Percentiles rank a stretch among this genome's conserved stretches.
phyloP scores from a whole-genome alignment of 2,797 vertebrate genomes.

The Podarcis lilfordi region DNA sequence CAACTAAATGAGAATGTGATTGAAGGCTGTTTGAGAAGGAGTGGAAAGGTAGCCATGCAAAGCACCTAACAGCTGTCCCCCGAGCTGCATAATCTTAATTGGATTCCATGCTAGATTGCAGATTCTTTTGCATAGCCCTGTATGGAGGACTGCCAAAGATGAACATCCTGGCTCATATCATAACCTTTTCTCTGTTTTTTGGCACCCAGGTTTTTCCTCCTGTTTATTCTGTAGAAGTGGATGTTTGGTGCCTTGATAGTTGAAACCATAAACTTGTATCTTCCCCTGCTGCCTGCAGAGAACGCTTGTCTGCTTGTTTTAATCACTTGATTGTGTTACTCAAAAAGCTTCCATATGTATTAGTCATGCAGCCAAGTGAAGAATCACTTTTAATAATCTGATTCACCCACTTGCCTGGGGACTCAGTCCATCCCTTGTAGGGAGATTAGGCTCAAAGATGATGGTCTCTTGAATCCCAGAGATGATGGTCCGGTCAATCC shows the following conservation, averaged over 20 bases:
- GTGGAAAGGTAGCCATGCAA: not conserved
- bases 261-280: slow-evolving; percentile 15
- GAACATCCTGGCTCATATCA: not conserved
- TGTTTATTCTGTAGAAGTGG: not conserved
- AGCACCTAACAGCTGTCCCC: not conserved
- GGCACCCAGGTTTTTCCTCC: not conserved
- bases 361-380: not conserved
- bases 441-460: slow-evolving; percentile 22
- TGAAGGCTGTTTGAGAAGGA: slow-evolving; percentile 1
- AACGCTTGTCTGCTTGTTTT: slow-evolving; percentile 20
- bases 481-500: not conserved
- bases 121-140: not conserved
- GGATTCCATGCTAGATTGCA: not conserved
- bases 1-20: not conserved
- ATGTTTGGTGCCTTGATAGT: not conserved
- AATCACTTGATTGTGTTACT: slow-evolving; percentile 8
- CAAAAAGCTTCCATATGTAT: slow-evolving; percentile 35
- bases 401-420: slow-evolving; percentile 23
- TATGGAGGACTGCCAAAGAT: not conserved
- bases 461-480: not conserved
- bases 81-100: not conserved
- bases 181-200: not conserved
- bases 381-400: slow-evolving; percentile 12
- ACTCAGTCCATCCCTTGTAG: slow-evolving; percentile 34
- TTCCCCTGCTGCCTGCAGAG: not conserved